Base-by-base conservation (phyloP, 2,888 invertebrate species). In the Parelbella ahira region DNA sequence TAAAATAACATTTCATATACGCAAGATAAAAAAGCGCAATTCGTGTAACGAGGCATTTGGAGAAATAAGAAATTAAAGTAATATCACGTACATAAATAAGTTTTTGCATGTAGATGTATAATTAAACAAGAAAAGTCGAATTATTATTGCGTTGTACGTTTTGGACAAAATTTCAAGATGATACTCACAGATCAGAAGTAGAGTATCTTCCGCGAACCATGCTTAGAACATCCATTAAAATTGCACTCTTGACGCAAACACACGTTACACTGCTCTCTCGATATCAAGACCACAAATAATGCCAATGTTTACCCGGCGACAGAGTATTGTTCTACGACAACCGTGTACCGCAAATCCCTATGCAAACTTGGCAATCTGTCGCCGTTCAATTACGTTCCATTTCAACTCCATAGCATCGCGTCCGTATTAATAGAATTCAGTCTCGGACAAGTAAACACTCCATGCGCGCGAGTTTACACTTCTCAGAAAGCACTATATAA, bases 191-290 rank as follows among this genome's bases (percentile, higher is more conserved):
- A 58, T 87, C 86, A 8, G 86, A 86, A 47, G 84, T 80, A 47
- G 87, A 86, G 58, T 77, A 84, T 68, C 87, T 77, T 49, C 86
- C 87, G 32, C 87, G 87, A 54, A 80, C 87, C 86, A 87, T 87
- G 62, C 64, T 78, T 52, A 58, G 56, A 53, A 41, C 37, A 56
- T 48, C 50, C 51, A 52, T 36, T 51, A 49, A 20, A 60, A 60
- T 53, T 63, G 60, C 70, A 60, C 67, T n/a, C n/a, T n/a, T n/a
- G n/a, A 62, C 51, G 60, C 15, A 15, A 15, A 4, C 4, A 15
- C 15, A 4, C 71, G 68, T 66, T 60, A 59, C 70, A 71, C 69
- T 68, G 60, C 62, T 60, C 62, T 61, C 64, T 47, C 48, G 30
- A 51, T 54, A 51, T 56, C 52, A 33, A 56, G 53, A 68, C 65